These are phyloP conservation scores for Clupea harengus DNA, from an alignment of 2,113 vertebrate species.

Conservation along the genomic window DNA sequence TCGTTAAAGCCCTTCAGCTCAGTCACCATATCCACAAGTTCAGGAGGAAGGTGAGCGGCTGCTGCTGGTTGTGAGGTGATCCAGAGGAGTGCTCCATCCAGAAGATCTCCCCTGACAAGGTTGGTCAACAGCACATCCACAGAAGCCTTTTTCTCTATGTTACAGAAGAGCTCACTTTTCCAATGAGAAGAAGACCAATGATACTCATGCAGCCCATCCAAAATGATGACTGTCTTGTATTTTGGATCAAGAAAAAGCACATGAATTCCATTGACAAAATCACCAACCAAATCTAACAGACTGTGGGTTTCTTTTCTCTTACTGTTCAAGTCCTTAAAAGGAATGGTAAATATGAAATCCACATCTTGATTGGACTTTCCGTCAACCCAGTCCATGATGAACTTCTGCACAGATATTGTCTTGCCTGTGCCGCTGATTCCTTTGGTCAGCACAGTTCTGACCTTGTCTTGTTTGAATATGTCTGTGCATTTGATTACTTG, in stretches of 20 bases:
- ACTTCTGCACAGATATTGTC: background rate
- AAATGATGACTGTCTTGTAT: background rate
- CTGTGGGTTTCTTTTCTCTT: background rate
- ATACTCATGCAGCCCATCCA: background rate
- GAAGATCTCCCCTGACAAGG: background rate
- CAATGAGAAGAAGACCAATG: background rate
- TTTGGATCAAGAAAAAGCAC: background rate
- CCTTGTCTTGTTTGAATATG: background rate
- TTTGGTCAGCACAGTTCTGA: background rate
- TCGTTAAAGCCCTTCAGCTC: background rate
- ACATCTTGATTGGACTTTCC: slow-evolving; percentile 5
- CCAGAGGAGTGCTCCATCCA: background rate
- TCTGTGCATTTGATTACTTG: background rate
- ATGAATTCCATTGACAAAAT: background rate
- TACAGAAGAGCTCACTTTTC: background rate
- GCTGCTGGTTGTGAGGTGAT: background rate
- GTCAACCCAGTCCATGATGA: background rate
- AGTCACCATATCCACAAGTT: background rate
- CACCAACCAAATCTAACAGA: background rate
- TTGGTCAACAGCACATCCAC: background rate
- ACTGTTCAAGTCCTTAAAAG: background rate
- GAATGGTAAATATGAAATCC: background rate
- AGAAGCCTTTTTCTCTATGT: background rate
- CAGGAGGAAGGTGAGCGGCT: background rate
- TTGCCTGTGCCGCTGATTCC: background rate